These are phyloP conservation scores for Argopecten irradians DNA, from an alignment of 1,140 invertebrate species.

Conservation along the genomic window DNA sequence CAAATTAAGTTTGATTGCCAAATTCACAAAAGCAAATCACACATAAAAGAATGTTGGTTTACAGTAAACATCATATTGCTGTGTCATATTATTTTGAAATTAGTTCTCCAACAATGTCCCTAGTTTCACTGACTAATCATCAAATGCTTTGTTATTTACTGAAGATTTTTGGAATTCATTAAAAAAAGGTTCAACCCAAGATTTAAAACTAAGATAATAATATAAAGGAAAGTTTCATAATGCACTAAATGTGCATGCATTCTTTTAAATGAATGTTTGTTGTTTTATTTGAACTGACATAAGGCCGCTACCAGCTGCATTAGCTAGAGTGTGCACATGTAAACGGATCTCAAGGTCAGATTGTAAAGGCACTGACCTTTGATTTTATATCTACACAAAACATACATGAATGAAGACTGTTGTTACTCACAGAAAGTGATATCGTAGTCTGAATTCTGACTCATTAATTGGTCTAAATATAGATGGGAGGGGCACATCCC, in stretches of 20 bases:
- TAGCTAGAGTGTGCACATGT: background rate
- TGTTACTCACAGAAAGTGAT: background rate
- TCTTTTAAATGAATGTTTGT: background rate
- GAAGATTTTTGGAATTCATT: background rate
- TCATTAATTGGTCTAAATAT: background rate
- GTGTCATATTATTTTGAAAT: too few relatives aligned
- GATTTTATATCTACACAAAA: background rate
- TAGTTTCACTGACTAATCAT: too few relatives aligned
- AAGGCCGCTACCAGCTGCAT: background rate
- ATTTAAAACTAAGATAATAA: background rate
- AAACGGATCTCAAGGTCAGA: constrained; percentile 7
- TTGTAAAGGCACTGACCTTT: background rate
- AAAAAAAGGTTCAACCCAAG: background rate
- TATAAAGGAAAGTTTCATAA: background rate
- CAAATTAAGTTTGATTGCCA: too few relatives aligned
- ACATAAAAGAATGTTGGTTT: too few relatives aligned
- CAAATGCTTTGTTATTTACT: background rate
- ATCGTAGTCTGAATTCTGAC: background rate
- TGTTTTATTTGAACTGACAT: background rate
- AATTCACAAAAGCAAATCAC: too few relatives aligned
- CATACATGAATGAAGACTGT: background rate
- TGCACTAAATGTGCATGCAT: background rate
- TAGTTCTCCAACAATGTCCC: too few relatives aligned
- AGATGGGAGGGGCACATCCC: background rate
- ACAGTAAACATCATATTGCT: too few relatives aligned